Base-by-base conservation (phyloP, 2,888 invertebrate species). In the Drosophila mimica region DNA sequence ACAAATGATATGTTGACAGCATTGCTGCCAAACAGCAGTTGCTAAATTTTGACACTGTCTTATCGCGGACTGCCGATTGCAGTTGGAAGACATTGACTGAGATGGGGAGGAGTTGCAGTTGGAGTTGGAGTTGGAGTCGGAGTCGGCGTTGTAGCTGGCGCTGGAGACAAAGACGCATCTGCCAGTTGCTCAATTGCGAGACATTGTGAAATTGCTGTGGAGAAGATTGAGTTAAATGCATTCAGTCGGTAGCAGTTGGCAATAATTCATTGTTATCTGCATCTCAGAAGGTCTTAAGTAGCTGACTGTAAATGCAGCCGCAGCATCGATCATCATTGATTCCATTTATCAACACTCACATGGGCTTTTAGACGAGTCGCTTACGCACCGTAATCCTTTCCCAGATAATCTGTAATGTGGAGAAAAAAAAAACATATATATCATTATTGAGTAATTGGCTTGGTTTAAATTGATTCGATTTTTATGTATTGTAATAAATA, bases 1-100 rank as follows among this genome's bases (percentile, higher is more conserved):
- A 89, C 81, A 86, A 88, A 88, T 90, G 83, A 86, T 88, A 82
- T 88, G 88, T 88, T 88, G 90, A 88, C 88, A 88, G 86, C 86
- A 56, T 57, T 49, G 82, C 79, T 70, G 65, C 77, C 40, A 43
- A 70, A 69, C 81, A 58, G 73, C 82, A 73, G 84, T 89, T 89
- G 85, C 82, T 81, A 81, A 88, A 88, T 88, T 85, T 88, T 89
- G 90, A 89, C 90, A 89, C 79, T 82, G 80, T 72, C 82, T 88
- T 88, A 88, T 88, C 90, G 89, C 31, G 30, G 58, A 49, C 63
- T 36, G 56, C 70, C 68, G 79, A 74, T 74, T 73, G 76, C 65
- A 20, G 11, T 25, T 25, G 15, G 28, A 46, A 25, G 46, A 15
- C 46, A 46, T 25, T 46, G 46, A 8, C 25, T 46, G 28, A 25